Evolutionary conservation across 2,888 invertebrate genomes (phyloP), one percentile per base, ranked within the genome.

Genomic region (Ectemnius cavifrons): DNA sequence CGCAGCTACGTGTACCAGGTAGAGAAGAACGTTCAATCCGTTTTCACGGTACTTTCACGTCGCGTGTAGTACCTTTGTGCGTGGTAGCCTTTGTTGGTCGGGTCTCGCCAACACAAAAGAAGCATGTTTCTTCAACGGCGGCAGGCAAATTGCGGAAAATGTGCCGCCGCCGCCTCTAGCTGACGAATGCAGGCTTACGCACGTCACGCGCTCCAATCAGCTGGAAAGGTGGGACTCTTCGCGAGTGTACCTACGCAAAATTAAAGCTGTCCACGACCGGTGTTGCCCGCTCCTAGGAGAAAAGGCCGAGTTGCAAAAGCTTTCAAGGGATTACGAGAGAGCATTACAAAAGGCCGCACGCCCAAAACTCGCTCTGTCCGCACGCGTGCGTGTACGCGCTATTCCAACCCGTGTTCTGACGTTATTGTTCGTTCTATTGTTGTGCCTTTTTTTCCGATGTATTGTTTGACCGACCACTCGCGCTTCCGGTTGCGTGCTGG

Each of bases 401-500:
- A 71, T 70, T 37, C 1, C 37, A 4, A 8, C 8, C 37, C 67
- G 62, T 63, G 69, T 71, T 67, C 65, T 71, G 67, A 71, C 49
- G 68, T 68, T 61, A 71, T 73, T 75, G 67, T 72, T 63, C 64
- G 8, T 4, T 57, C 71, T 63, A 76, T 81, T 84, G 80, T 76
- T 72, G 57, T 37, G 71, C 27, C 65, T 71, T 72, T 79, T 80
- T 80, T 69, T 46, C 64, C 67, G 63, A 63, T 71, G 63, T 65
- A 80, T 81, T 83, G 83, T 84, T 73, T 65, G 71, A 63, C 64
- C 67, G 63, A 78, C 46, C 65, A 59, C 59, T 77, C 67, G 71
- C 47, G 65, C 58, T 84, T 84, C 84, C 83, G 72, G 79, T 84
- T 81, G 79, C 84, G 79, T 83, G 84, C 57, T 52, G 67, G 69